Conservation (phyloP, 2,113 vertebrate species). For the Phylloscopus trochiloides region DNA sequence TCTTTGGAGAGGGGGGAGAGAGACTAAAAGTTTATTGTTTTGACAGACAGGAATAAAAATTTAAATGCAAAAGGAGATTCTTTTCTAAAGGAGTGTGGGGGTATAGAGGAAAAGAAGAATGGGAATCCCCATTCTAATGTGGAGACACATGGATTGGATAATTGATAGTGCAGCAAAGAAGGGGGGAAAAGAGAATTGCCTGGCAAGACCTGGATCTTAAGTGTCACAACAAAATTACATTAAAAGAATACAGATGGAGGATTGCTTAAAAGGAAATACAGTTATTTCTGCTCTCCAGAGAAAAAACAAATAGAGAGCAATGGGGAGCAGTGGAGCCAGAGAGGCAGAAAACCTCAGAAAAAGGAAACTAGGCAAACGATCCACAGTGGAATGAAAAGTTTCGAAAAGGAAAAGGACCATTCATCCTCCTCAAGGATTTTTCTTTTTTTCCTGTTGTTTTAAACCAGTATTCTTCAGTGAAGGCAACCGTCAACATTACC, state of each 20-base stretch:
- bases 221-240: constrained; percentile 27
- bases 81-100: not conserved
- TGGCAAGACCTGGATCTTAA: constrained; percentile 71
- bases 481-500: constrained; percentile 28
- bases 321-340: constrained; percentile 60
- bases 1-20: constrained; percentile 60
- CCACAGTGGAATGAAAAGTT: constrained; percentile 77
- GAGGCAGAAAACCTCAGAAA: constrained; percentile 58
- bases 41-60: not conserved
- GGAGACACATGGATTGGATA: constrained; percentile 60
- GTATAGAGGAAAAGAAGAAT: constrained; percentile 10
- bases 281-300: constrained; percentile 13
- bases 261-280: constrained; percentile 54
- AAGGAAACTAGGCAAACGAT: constrained; percentile 56
- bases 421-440: constrained; percentile 33
- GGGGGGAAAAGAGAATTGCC: constrained; percentile 40
- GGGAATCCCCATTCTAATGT: constrained; percentile 49
- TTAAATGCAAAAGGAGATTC: not conserved
- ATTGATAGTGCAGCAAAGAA: constrained; percentile 62
- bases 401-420: constrained; percentile 63
- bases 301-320: constrained; percentile 31
- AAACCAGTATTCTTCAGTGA: constrained; percentile 15
- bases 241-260: constrained; percentile 53
- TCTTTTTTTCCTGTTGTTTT: not conserved
- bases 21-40: constrained; percentile 41